Conservation (phyloP, 2,797 vertebrate genomes). For the Epinephelus awoara region DNA sequence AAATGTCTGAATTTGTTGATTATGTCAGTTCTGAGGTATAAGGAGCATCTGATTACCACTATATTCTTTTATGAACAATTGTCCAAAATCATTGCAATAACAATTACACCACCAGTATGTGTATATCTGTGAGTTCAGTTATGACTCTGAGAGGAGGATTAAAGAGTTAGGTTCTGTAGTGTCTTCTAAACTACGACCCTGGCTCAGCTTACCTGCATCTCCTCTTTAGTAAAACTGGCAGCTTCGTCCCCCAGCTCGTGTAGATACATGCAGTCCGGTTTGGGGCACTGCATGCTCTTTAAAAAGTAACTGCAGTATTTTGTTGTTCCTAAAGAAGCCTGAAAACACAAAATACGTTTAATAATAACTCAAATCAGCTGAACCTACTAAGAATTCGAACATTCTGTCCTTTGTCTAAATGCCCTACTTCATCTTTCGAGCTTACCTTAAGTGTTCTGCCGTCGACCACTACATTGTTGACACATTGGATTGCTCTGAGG, state of each 20-base stretch:
- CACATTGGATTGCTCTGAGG: conserved; percentile 95
- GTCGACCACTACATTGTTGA: conserved; percentile 95
- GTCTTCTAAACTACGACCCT: background rate
- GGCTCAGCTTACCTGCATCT: conserved; percentile 90
- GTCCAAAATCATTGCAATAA: too few relatives aligned
- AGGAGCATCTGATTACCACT: too few relatives aligned
- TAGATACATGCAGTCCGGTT: conserved; percentile 96
- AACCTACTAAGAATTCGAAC: background rate
- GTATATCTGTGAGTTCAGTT: too few relatives aligned
- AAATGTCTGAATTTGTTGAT: too few relatives aligned
- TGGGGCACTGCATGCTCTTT: conserved; percentile 97
- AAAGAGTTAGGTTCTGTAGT: background rate
- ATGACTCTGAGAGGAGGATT: background rate
- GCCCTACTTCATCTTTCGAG: background rate
- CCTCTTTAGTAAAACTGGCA: conserved; percentile 96
- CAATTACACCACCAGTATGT: too few relatives aligned
- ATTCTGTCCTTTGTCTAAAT: background rate
- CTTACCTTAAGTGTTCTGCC: conserved; percentile 94
- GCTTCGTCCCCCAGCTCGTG: conserved; percentile 95
- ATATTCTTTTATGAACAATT: too few relatives aligned
- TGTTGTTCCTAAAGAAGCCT: conserved; percentile 96
- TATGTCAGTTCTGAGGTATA: too few relatives aligned
- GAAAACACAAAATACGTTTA: conserved; percentile 1
- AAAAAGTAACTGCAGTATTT: conserved; percentile 98
- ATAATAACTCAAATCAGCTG: background rate